Evolutionary conservation across 1,140 invertebrate genomes (phyloP).

Genomic region (Anoplophora glabripennis): DNA sequence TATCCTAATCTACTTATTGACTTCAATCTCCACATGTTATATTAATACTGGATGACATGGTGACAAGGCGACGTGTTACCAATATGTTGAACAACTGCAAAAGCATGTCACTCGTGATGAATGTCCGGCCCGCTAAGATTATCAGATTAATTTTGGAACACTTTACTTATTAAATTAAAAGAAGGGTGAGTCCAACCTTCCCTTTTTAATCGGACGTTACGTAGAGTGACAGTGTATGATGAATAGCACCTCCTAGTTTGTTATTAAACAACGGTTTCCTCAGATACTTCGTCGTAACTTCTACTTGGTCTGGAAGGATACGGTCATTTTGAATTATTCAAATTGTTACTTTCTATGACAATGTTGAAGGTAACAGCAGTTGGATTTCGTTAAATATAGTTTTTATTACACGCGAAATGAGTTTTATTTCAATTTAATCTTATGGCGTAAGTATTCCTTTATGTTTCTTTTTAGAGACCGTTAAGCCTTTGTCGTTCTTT

Average conservation of each 20-base stretch:
- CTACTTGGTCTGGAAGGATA: too few species aligned
- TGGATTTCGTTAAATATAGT: too few species aligned
- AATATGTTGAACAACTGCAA: constrained; percentile 28
- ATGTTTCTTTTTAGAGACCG: too few species aligned
- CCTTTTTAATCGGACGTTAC: constrained; percentile 1
- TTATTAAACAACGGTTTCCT: too few species aligned
- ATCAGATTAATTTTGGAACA: constrained; percentile 33
- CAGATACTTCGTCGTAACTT: too few species aligned
- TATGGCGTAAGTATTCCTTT: too few species aligned
- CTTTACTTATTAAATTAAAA: constrained; percentile 35
- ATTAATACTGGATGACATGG: constrained; percentile 22
- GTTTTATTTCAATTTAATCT: too few species aligned
- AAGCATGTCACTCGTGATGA: constrained; percentile 29
- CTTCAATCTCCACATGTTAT: constrained; percentile 18
- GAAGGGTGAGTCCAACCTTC: constrained; percentile 15
- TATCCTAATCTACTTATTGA: constrained; percentile 29
- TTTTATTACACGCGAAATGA: too few species aligned
- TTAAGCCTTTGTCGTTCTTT: too few species aligned
- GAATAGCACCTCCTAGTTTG: neutral
- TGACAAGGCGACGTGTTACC: constrained; percentile 32
- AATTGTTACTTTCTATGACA: too few species aligned
- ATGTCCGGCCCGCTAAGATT: constrained; percentile 23
- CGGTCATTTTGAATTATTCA: too few species aligned
- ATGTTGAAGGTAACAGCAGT: too few species aligned
- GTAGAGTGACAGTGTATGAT: constrained; percentile 11